phyloP scores from a whole-genome alignment of 2,113 vertebrate species.

The Labeo catla region DNA sequence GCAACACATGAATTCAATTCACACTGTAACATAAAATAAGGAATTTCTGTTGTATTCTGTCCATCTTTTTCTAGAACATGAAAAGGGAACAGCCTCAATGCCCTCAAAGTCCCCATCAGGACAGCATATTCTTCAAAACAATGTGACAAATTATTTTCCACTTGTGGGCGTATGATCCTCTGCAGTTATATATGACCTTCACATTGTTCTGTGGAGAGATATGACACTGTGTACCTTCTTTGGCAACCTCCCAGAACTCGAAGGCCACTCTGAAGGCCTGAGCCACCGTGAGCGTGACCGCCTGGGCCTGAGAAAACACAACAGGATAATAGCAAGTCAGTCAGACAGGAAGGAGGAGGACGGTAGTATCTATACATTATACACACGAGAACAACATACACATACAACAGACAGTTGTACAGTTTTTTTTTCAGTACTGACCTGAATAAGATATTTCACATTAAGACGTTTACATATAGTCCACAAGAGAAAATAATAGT shows the following conservation, averaged over 20 bases:
- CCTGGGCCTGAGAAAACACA: conserved; percentile 83
- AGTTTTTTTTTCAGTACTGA: no score
- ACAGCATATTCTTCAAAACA: background rate
- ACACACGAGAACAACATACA: background rate
- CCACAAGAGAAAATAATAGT: no score
- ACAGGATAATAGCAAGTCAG: background rate
- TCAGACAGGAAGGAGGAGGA: background rate
- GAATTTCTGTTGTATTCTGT: no score
- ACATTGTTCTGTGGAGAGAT: background rate
- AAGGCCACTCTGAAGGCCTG: conserved; percentile 94
- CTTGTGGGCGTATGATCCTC: background rate
- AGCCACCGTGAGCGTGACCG: conserved; percentile 92
- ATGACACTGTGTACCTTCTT: conserved; percentile 81
- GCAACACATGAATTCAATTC: background rate
- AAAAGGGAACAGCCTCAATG: background rate
- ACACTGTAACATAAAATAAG: background rate
- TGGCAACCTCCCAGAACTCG: conserved; percentile 91
- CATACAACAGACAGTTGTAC: background rate
- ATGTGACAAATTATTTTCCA: background rate
- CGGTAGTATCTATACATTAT: background rate
- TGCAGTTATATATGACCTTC: background rate
- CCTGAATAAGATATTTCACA: no score
- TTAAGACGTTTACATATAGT: no score
- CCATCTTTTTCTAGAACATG: background rate
- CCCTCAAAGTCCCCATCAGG: background rate